These are phyloP conservation scores for Lucifuga dentata DNA, from an alignment of 2,113 vertebrate genomes.

Conservation along the genomic window DNA sequence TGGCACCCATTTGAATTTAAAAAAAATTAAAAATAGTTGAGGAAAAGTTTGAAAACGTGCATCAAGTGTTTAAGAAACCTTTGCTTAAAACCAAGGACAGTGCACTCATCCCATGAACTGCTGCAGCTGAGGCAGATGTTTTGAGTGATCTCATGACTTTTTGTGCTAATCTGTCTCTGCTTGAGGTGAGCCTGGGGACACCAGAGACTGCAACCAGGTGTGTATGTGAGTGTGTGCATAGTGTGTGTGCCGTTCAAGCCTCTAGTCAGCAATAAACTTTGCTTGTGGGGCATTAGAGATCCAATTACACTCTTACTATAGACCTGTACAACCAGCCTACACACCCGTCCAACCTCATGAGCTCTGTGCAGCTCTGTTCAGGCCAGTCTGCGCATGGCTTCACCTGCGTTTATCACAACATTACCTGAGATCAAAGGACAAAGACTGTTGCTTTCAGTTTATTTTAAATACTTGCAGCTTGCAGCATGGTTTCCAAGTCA, in stretches of 20 bases:
- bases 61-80: no score
- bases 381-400: neutral
- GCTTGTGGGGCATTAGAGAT: neutral
- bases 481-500: no score
- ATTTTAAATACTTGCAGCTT: no score
- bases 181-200: conserved; percentile 36
- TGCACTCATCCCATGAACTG: neutral
- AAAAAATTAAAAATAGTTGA: no score
- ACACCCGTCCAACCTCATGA: neutral
- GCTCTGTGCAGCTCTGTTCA: conserved; percentile 2
- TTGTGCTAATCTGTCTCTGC: neutral
- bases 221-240: conserved; percentile 9
- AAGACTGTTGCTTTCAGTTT: no score
- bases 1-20: no score
- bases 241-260: neutral
- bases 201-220: conserved; percentile 23
- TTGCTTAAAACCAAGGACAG: neutral
- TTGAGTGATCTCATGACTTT: conserved; percentile 20
- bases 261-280: conserved; percentile 12
- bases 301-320: conserved; percentile 12
- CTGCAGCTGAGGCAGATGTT: conserved; percentile 40
- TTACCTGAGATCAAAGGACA: conserved; percentile 29
- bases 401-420: conserved; percentile 13
- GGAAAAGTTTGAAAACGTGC: no score
- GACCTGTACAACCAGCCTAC: neutral